phyloP scores from a whole-genome alignment of 2,797 vertebrate species.

The Phoeniculus purpureus region DNA sequence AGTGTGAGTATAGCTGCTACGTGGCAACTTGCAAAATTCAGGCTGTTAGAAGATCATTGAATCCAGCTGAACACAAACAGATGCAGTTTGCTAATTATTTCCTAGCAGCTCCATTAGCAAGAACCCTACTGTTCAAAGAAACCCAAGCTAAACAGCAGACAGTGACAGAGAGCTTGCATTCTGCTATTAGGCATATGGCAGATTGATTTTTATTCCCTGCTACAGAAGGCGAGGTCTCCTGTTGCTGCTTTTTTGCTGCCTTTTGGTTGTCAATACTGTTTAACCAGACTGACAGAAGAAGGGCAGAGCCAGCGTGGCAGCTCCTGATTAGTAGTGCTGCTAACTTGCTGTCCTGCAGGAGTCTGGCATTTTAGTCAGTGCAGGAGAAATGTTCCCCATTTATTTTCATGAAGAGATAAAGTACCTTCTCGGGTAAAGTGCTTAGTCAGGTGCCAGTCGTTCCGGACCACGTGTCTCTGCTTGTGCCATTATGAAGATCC shows the following conservation, averaged over 20 bases:
- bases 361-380: neutral
- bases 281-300: neutral
- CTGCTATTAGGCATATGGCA: neutral
- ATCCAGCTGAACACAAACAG: neutral
- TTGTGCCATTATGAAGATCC: neutral
- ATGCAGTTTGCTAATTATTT: neutral
- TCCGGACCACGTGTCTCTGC: neutral
- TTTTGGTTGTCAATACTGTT: conserved; percentile 2
- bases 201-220: conserved; percentile 9
- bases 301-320: neutral
- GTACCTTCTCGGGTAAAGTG: neutral
- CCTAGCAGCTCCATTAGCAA: neutral
- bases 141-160: neutral
- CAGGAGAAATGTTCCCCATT: neutral
- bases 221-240: neutral
- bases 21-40: neutral
- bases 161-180: neutral
- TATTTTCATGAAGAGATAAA: conserved; percentile 6
- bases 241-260: neutral
- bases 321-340: neutral
- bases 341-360: neutral
- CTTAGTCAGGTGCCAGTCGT: neutral
- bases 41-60: neutral
- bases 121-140: neutral
- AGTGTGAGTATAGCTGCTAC: neutral